Conservation (phyloP, 2,888 invertebrate genomes). For the Calameuta idolon region DNA sequence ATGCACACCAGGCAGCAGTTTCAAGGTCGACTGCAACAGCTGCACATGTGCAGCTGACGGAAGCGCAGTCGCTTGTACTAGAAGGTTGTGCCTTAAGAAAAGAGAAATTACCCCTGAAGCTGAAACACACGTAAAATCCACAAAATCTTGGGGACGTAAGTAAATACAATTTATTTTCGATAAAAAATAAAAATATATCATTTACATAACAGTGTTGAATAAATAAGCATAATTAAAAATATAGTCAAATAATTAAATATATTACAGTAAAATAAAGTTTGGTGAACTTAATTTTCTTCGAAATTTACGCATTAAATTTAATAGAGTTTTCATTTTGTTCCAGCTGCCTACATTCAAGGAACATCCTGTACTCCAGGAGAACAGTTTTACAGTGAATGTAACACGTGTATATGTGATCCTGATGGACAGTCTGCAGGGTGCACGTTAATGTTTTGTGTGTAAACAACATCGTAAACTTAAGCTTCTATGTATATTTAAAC, state of each 20-base stretch:
- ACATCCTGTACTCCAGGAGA: slow-evolving; percentile 67
- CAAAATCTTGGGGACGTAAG: not conserved
- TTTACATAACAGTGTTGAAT: not conserved
- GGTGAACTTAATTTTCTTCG: not conserved
- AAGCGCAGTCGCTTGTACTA: slow-evolving; percentile 68
- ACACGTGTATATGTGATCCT: slow-evolving; percentile 69
- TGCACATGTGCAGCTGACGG: slow-evolving; percentile 69
- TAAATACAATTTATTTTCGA: not conserved
- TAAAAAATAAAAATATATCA: not conserved
- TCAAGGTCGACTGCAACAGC: slow-evolving; percentile 69
- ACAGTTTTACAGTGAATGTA: slow-evolving; percentile 69
- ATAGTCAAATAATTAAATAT: not conserved
- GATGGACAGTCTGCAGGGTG: slow-evolving; percentile 69
- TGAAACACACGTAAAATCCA: not conserved
- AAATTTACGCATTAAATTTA: not conserved
- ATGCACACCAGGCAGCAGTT: slow-evolving; percentile 68
- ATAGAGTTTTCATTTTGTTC: not conserved
- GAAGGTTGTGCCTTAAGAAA: slow-evolving; percentile 60
- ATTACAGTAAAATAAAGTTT: not conserved
- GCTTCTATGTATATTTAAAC: not conserved
- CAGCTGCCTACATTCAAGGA: not conserved
- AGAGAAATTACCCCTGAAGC: not conserved
- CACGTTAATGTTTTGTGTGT: slow-evolving; percentile 56
- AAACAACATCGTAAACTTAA: not conserved
- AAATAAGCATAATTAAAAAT: not conserved